phyloP scores from a whole-genome alignment of 1,140 invertebrate species.

The Rhyzopertha dominica region DNA sequence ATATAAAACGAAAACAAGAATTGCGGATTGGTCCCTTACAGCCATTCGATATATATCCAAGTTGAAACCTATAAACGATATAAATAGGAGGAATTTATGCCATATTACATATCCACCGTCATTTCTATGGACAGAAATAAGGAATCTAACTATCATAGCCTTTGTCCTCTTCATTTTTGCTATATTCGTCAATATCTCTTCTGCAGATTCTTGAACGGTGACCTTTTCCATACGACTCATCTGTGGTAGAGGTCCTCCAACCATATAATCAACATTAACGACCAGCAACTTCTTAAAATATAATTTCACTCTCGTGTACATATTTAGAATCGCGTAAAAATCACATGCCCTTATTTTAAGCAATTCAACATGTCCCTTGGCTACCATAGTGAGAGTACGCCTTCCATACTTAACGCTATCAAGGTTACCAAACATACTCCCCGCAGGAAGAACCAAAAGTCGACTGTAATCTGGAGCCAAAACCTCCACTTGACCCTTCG shows the following conservation, averaged over 20 bases:
- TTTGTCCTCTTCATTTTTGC: too few relatives aligned
- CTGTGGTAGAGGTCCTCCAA: background rate
- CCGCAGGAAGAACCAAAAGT: constrained; percentile 12
- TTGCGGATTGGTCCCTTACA: too few relatives aligned
- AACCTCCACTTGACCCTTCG: constrained; percentile 21
- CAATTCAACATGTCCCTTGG: constrained; percentile 21
- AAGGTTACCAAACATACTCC: constrained; percentile 25
- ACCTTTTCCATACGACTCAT: background rate
- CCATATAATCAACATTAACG: constrained; percentile 18
- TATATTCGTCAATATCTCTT: too few relatives aligned
- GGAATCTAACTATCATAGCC: too few relatives aligned
- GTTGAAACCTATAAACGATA: too few relatives aligned
- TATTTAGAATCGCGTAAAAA: constrained; percentile 15
- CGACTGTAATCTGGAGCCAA: constrained; percentile 22
- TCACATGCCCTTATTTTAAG: constrained; percentile 11
- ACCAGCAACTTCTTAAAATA: constrained; percentile 7
- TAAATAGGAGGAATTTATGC: too few relatives aligned
- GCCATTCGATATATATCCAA: too few relatives aligned
- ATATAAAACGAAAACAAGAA: too few relatives aligned
- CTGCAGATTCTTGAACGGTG: too few relatives aligned
- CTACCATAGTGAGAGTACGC: constrained; percentile 25
- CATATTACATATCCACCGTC: too few relatives aligned
- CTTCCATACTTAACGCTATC: constrained; percentile 15
- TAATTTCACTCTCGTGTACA: constrained; percentile 10
- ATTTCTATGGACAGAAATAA: too few relatives aligned